Evolutionary conservation across 2,888 invertebrate genomes (phyloP), one percentile per base, ranked within the genome.

Genomic region (Zele albiditarsus): DNA sequence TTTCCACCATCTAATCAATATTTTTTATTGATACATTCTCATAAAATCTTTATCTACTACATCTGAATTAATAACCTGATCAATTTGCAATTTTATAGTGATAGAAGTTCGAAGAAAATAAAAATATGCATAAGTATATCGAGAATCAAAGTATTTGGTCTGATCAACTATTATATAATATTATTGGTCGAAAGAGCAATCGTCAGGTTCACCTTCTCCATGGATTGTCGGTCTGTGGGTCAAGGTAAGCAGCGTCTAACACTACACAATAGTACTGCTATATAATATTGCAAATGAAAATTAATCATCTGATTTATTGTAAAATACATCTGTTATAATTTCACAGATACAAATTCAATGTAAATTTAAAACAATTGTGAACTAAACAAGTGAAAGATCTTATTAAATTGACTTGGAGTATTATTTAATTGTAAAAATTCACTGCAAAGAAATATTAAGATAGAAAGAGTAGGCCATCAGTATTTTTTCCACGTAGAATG

Each of bases 161-260:
- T 46, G 25, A 67, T 49, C 25, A 2, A 33, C 46, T 10, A 76
- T 80, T 80, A 78, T 74, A 77, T 80, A 79, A 74, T 31, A 10
- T 16, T n/a, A 53, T 33, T 68, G 68, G 31, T 68, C 31, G 23
- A 68, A 31, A 53, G n/a, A 78, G 73, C 75, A 77, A 77, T 77
- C 70, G 77, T 74, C 76, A 80, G 79, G 79, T 81, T 80, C 76
- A 77, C 69, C 80, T 80, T 25, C 25, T 33, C 2, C 23, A 77
- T 82, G 76, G 79, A 77, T 81, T 82, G 79, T 76, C 78, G 78
- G 80, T 84, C 84, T 86, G 81, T 86, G 84, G 86, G 87, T 86
- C 87, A 87, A 87, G 88, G 86, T 80, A 79, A 88, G 78, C 84
- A 66, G 80, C 83, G 57, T 28, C 23, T 28, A 70, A 57, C 16